These are phyloP conservation scores for Yponomeuta malinellus DNA, from an alignment of 2,888 invertebrate genomes.

Conservation along the genomic window DNA sequence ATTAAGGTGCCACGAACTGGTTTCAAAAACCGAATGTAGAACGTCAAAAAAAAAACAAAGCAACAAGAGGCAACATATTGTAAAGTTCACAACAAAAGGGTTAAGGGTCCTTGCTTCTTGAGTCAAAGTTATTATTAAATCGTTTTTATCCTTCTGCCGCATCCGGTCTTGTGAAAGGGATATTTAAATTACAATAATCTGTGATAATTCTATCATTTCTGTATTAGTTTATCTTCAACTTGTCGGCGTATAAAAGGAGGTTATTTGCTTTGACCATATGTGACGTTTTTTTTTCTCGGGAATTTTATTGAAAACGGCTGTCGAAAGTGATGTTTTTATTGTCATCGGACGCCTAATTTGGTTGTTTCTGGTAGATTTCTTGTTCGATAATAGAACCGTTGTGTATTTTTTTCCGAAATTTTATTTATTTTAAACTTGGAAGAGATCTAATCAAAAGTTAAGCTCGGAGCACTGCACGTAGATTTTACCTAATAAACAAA, in stretches of 20 bases:
- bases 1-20: conserved; percentile 54
- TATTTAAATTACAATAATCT: conserved; percentile 73
- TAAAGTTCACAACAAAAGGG: conserved; percentile 69
- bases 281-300: conserved; percentile 19
- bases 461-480: too few species aligned
- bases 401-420: background rate
- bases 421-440: too few species aligned
- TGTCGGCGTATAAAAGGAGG: conserved; percentile 51
- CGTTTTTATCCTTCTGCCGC: conserved; percentile 70
- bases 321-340: conserved; percentile 11
- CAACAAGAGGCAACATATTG: conserved; percentile 65
- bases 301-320: conserved; percentile 24
- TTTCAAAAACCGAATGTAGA: conserved; percentile 62
- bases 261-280: conserved; percentile 64
- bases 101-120: conserved; percentile 49
- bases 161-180: conserved; percentile 66
- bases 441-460: too few species aligned
- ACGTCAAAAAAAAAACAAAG: conserved; percentile 46
- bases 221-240: conserved; percentile 65
- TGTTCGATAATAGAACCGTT: background rate
- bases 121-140: conserved; percentile 72
- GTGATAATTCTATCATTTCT: conserved; percentile 72
- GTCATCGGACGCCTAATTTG: conserved; percentile 10
- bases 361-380: background rate
- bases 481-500: too few species aligned